Evolutionary conservation across 2,113 vertebrate genomes (phyloP), one percentile per base, ranked within the genome.

Genomic region (Ranitomeya imitator): DNA sequence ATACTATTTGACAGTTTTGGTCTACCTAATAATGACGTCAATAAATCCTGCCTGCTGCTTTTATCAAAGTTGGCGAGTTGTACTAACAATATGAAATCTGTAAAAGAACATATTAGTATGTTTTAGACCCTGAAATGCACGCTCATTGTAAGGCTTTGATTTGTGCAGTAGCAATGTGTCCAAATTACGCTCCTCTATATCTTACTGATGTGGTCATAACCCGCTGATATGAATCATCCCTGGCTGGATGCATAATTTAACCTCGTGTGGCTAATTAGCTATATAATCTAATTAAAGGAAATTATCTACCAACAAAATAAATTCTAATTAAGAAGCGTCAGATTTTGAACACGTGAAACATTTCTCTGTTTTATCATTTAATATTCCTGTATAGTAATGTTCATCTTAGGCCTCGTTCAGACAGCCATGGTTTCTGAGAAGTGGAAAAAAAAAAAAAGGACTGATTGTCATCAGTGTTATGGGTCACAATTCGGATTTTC

Each of bases 281-380:
- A 61, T 31, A 26, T 81, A 37, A 37, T 81, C 16, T 37, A 63
- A 61, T 60, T 81, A 61, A 59, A 23, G 15, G 45, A 45, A 78
- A 78, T 78, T 51, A 12, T 78, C 74, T 12, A 19, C 15, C 26
- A 60, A 31, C 79, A 81, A 81, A 81, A 81, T 81, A 61, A 18
- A 37, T 81, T 45, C 23, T 81, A 81, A 81, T 81, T 60, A 81
- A 54, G 71, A 45, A 19, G 55, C 51, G 2, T 79, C 15, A 6
- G 3, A 6, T 59, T 80, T 60, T 57, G 55, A 79, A 57, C 52
- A 12, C 6, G 19, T 57, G 7, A 55, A 79, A 23, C 7, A 71
- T 74, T 74, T 45, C 4, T 45, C 6, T 74, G 26, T 18, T 15
- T 37, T 8, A 74, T 45, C 71, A 74, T 74, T 73, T 45, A 18